These are phyloP conservation scores for Cottus gobio DNA, from an alignment of 2,113 vertebrate genomes.

Conservation along the genomic window DNA sequence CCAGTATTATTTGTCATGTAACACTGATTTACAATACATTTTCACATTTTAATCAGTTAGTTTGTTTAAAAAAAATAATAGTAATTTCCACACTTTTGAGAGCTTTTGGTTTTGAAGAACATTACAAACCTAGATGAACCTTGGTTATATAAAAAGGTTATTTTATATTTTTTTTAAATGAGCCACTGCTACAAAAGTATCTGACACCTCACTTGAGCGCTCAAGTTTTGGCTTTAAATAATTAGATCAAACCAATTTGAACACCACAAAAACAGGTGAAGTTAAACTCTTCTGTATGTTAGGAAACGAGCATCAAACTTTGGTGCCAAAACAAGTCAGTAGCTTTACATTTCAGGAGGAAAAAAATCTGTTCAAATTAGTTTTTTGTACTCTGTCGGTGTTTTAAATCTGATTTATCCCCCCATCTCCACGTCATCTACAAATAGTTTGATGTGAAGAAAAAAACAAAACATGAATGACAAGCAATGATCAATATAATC, in stretches of 20 bases:
- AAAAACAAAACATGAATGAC: slow-evolving; percentile 46
- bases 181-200: slow-evolving; percentile 55
- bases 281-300: slow-evolving; percentile 33
- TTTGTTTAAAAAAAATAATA: slow-evolving; percentile 42
- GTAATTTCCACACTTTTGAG: slow-evolving; percentile 40
- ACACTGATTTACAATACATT: slow-evolving; percentile 50
- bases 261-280: slow-evolving; percentile 47
- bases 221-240: slow-evolving; percentile 57
- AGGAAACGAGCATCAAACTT: slow-evolving; percentile 52
- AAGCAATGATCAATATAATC: slow-evolving; percentile 60
- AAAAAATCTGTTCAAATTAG: slow-evolving; percentile 41
- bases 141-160: slow-evolving; percentile 55
- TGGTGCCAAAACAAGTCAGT: slow-evolving; percentile 61
- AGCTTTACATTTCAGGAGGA: slow-evolving; percentile 59
- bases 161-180: slow-evolving; percentile 23
- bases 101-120: slow-evolving; percentile 51
- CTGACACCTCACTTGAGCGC: slow-evolving; percentile 36
- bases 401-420: slow-evolving; percentile 63
- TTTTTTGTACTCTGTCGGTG: slow-evolving; percentile 42
- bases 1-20: slow-evolving; percentile 40
- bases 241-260: slow-evolving; percentile 62
- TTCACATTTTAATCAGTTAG: slow-evolving; percentile 53
- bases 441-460: slow-evolving; percentile 61
- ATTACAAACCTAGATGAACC: slow-evolving; percentile 55
- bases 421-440: slow-evolving; percentile 54